phyloP scores from a whole-genome alignment of 1,140 invertebrate genomes.

The Caenorhabditis inopinata region DNA sequence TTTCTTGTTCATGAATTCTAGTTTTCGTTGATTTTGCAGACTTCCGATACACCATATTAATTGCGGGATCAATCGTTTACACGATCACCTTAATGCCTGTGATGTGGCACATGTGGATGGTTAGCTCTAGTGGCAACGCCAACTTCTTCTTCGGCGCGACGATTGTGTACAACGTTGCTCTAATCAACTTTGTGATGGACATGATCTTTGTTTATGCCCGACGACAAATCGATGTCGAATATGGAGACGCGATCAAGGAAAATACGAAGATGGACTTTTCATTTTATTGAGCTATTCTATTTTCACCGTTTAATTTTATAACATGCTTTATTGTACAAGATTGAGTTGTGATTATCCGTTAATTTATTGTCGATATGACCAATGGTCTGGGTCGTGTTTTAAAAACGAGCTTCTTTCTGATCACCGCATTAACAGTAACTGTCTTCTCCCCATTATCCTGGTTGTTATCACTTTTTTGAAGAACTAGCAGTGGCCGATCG shows the following conservation, averaged over 20 bases:
- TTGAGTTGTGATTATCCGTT: not conserved
- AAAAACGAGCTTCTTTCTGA: conserved; percentile 14
- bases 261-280: not conserved
- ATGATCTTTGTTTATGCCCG: conserved; percentile 12
- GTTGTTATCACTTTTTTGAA: not conserved
- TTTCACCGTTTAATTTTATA: too few species aligned
- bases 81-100: conserved; percentile 86
- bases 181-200: conserved; percentile 1
- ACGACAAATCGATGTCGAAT: conserved; percentile 16
- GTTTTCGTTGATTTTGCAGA: conserved; percentile 67
- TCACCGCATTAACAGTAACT: not conserved
- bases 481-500: not conserved
- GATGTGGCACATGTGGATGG: conserved; percentile 97
- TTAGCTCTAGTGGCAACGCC: conserved; percentile 93
- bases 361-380: not conserved
- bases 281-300: conserved; percentile 8
- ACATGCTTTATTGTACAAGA: too few species aligned
- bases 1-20: not conserved
- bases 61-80: conserved; percentile 82
- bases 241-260: not conserved
- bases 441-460: not conserved
- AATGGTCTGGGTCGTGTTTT: not conserved
- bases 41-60: conserved; percentile 83
- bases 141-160: conserved; percentile 99
- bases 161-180: conserved; percentile 85